Evolutionary conservation across 2,797 vertebrate genomes (phyloP), one percentile per base, ranked within the genome.

Genomic region (Helarctos malayanus): DNA sequence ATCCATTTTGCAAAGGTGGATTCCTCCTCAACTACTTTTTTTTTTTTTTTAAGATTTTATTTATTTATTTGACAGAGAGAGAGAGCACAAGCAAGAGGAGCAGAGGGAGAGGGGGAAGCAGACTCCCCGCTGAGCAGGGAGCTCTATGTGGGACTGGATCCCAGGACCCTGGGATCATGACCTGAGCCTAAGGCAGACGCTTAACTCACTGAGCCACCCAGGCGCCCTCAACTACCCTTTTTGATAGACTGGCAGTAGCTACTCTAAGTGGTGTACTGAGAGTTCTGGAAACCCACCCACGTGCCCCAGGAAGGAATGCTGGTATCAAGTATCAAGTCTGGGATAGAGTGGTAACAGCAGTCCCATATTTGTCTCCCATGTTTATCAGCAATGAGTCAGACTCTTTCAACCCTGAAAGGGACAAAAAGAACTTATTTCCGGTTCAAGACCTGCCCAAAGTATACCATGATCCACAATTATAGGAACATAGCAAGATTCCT

Each of bases 381-480:
- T 45, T 59, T 19, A 23, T n/a, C 54, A 47, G 85, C 49, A 15
- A 9, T 12, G 76, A 52, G 52, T 21, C 27, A 1, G 7, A 4
- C 21, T 47, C 61, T 54, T 54, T 54, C 11, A 15, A 45, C 45
- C 32, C 38, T 27, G 18, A 21, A 1, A 13, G 15, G 11, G 35
- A 32, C 45, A 18, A 6, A 69, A 49, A 52, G 35, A 80, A 73
- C 25, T 25, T 29, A 56, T 29, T 49, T 35, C 63, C n/a, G 2
- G 73, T 35, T 54, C 19, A 14, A 38, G 21, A 57, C 41, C 68
- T 35, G 47, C 23, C 47, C 69, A 13, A 2, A 32, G 27, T 5
- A 25, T 9, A 3, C 54, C 15, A 1, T 11, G 38, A 27, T 6
- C 16, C 52, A 7, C 59, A 32, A 6, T 52, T 13, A 41, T 0